These are phyloP conservation scores for Psylliodes chrysocephalus DNA, from an alignment of 2,888 invertebrate species.

Conservation along the genomic window DNA sequence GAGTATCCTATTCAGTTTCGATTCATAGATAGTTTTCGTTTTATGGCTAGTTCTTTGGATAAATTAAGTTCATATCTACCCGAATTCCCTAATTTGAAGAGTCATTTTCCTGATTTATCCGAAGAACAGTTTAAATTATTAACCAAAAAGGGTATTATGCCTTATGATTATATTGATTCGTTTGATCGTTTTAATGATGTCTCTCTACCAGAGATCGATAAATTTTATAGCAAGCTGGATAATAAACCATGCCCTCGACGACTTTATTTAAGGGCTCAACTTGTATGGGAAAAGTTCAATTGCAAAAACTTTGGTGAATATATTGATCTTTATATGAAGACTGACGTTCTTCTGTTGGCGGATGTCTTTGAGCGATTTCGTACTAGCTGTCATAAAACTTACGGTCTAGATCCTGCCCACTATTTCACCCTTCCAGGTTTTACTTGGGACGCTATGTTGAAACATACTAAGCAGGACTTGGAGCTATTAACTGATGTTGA, in stretches of 20 bases:
- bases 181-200: constrained; percentile 40
- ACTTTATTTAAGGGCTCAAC: constrained; percentile 14
- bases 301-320: constrained; percentile 41
- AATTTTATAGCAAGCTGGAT: constrained; percentile 29
- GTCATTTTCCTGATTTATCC: constrained; percentile 8
- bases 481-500: constrained; percentile 8
- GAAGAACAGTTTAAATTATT: constrained; percentile 34
- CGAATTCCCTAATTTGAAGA: constrained; percentile 26
- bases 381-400: no score
- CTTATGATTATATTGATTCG: constrained; percentile 50
- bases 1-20: no score
- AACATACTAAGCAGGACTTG: neutral
- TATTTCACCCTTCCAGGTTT: constrained; percentile 57
- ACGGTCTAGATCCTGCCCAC: constrained; percentile 8
- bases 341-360: constrained; percentile 34
- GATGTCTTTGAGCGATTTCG: no score
- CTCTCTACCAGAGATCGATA: constrained; percentile 40
- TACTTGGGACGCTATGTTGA: no score
- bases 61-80: constrained; percentile 44
- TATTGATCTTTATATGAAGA: constrained; percentile 41
- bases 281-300: constrained; percentile 36
- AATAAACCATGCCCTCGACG: no score
- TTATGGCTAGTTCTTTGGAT: constrained; percentile 46
- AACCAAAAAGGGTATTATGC: constrained; percentile 54
- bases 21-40: constrained; percentile 46